Percentiles rank a stretch among this genome's conserved stretches.
These are phyloP conservation scores for Polymixis lichenea DNA, from an alignment of 2,888 invertebrate species.

Conservation along the genomic window DNA sequence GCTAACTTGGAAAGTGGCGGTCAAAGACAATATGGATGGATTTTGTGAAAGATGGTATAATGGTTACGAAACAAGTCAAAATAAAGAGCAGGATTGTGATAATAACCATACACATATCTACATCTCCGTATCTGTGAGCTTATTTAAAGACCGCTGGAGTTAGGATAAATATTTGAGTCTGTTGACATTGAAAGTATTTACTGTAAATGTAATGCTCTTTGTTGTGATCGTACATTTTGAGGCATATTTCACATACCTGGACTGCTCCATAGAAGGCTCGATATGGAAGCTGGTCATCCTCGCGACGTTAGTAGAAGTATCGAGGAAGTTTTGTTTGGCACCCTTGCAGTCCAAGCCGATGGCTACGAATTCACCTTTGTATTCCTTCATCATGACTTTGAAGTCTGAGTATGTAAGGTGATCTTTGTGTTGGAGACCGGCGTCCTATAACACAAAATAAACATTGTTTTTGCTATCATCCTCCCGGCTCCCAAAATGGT, in stretches of 20 bases:
- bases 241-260: conserved; percentile 78
- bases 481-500: no score
- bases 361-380: conserved; percentile 98
- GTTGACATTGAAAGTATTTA: neutral
- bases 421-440: conserved; percentile 97
- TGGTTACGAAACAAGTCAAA: neutral
- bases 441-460: conserved; percentile 90
- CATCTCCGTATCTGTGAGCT: neutral
- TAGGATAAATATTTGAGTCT: neutral
- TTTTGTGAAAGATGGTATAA: neutral
- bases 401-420: conserved; percentile 97
- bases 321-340: conserved; percentile 98
- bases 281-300: conserved; percentile 98
- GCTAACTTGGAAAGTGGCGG: neutral
- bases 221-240: neutral
- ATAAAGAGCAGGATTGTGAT: neutral
- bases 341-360: conserved; percentile 98
- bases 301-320: conserved; percentile 98
- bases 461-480: neutral
- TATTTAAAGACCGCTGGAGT: neutral
- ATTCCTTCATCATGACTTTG: conserved; percentile 98
- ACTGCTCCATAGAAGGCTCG: conserved; percentile 94
- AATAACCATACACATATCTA: neutral
- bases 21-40: neutral
- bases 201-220: neutral